Base-by-base conservation (phyloP, 2,888 invertebrate species). In the Tinea semifulvella region DNA sequence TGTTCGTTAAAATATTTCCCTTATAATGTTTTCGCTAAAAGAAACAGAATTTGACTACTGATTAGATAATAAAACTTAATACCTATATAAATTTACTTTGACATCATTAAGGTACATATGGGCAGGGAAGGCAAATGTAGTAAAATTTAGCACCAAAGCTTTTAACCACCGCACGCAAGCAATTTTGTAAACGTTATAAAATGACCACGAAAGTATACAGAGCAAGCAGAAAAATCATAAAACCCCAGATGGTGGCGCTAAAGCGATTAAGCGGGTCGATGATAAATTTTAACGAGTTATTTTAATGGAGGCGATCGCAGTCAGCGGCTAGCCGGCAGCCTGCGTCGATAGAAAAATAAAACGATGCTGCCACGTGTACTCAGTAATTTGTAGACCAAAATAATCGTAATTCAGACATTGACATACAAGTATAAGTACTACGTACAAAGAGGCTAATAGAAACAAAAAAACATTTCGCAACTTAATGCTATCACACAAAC, bases 281-380 rank as follows among this genome's bases (percentile, higher is more conserved):
- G 79, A 80, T 80, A 80, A 79, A 80, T 80, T 80, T 80, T 80
- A 80, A 80, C 79, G 79, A 80, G 79, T 77, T 77, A 80, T 80
- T 79, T 80, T 79, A 80, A 80, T 76, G 79, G 77, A 70, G 70
- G 75, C 75, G 74, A 80, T 80, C 77, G 69, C 72, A 75, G 72
- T 75, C 74, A 73, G 76, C 68, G 77, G 77, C 74, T 65, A 63
- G 65, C 68, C 68, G 61, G 70, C 74, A 69, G 72, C 67, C 71
- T 68, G 74, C 60, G 62, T 63, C 67, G 68, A 75, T 75, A 77
- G 75, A 74, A 80, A 79, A 76, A 79, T 74, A 75, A 75, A 76
- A 71, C 65, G 69, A 62, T 61, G 60, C 60, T 59, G 56, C 18
- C 38, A 17, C 16, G 17, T 38, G 38, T 6, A 17, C 38, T 17